Conservation (phyloP, 2,113 vertebrate genomes). For the Saimiri boliviensis region DNA sequence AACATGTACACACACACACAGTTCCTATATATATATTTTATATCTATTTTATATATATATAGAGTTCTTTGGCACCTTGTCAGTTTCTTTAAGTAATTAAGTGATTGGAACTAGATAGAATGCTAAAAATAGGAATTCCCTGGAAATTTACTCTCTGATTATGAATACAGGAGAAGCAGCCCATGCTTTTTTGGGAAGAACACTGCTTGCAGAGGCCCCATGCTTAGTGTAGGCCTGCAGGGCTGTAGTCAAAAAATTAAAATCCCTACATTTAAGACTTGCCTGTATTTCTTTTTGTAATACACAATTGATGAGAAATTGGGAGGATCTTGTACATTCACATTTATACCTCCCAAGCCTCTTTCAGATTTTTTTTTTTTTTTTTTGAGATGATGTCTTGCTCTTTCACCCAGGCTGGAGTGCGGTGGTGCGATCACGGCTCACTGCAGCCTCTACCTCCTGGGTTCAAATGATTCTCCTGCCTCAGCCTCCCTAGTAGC, state of each 20-base stretch:
- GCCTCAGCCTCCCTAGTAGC: too few relatives aligned
- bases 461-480: too few relatives aligned
- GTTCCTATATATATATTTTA: too few relatives aligned
- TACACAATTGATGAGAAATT: background rate
- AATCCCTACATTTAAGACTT: background rate
- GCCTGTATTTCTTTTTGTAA: background rate
- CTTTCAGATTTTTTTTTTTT: background rate
- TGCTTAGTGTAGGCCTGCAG: background rate
- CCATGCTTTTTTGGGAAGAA: background rate
- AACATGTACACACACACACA: too few relatives aligned
- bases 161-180: background rate
- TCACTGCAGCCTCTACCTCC: too few relatives aligned
- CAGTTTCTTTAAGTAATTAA: background rate
- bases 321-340: background rate
- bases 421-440: too few relatives aligned
- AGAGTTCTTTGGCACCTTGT: background rate
- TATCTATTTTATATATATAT: too few relatives aligned
- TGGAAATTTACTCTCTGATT: slow-evolving; percentile 19
- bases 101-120: background rate
- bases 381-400: too few relatives aligned
- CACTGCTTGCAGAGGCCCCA: background rate
- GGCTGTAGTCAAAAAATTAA: background rate
- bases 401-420: too few relatives aligned
- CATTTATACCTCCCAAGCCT: background rate
- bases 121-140: background rate